A percentile compares a stretch with the other conserved stretches of the same genome.
Conservation (phyloP, 92 coral and sea anemone species). For the Phymanthus crucifer region DNA sequence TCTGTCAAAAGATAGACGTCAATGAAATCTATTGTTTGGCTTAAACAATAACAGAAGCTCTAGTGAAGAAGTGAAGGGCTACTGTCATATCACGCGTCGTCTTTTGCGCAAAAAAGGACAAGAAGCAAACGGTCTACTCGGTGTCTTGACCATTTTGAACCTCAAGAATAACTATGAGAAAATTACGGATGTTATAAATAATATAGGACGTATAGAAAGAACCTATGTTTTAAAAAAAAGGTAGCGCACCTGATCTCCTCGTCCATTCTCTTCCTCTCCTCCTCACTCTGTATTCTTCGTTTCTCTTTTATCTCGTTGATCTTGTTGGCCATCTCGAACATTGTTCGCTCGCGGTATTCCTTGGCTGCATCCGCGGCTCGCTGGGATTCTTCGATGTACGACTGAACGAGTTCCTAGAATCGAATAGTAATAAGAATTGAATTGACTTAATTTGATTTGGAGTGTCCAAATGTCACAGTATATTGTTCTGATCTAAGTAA, state of each 20-base stretch:
- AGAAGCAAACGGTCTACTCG: too few species aligned
- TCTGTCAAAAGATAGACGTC: too few species aligned
- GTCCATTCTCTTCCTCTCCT: conserved; percentile 77
- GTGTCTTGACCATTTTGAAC: too few species aligned
- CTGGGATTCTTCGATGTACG: conserved; percentile 80
- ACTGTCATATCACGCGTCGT: too few species aligned
- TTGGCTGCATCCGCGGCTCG: conserved; percentile 91
- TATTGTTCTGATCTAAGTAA: too few species aligned
- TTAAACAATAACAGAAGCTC: too few species aligned
- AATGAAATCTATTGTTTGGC: too few species aligned
- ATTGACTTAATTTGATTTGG: background rate
- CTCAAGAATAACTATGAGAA: too few species aligned
- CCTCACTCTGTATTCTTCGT: conserved; percentile 83
- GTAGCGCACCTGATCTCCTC: conserved; percentile 83
- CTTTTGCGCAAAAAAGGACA: too few species aligned
- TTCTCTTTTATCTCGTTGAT: conserved; percentile 83
- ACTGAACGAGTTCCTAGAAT: conserved; percentile 75
- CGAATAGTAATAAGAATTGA: background rate
- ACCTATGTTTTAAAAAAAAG: background rate
- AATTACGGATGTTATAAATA: too few species aligned
- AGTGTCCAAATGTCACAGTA: too few species aligned
- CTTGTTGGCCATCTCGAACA: conserved; percentile 95
- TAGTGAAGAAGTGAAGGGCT: too few species aligned
- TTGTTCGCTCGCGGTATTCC: conserved; percentile 91
- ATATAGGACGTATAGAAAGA: background rate